A percentile compares a stretch with the other conserved stretches of the same genome.
phyloP scores from a whole-genome alignment of 2,113 vertebrate species.

The Charadrius vociferus region DNA sequence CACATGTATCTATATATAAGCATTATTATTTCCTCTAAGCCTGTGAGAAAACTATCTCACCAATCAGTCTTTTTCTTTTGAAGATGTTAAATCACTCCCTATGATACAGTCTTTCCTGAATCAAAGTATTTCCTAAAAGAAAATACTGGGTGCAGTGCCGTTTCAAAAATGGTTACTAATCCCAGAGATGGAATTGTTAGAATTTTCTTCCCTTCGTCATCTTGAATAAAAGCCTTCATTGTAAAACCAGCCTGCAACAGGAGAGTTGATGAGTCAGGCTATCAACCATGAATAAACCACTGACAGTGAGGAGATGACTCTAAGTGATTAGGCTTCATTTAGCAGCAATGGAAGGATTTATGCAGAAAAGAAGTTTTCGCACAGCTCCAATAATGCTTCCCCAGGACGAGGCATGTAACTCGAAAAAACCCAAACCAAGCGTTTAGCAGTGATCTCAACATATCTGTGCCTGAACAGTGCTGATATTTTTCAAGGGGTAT shows the following conservation, averaged over 20 bases:
- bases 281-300: constrained; percentile 11
- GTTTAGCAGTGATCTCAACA: not conserved
- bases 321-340: constrained; percentile 20
- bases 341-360: constrained; percentile 22
- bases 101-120: not conserved
- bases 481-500: constrained; percentile 1
- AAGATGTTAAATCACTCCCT: not conserved
- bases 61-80: not conserved
- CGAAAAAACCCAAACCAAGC: not conserved
- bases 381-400: not conserved
- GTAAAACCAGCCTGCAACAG: constrained; percentile 8
- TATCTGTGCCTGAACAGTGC: constrained; percentile 1
- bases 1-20: not conserved
- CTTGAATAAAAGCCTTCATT: constrained; percentile 48
- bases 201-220: constrained; percentile 7
- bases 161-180: constrained; percentile 2
- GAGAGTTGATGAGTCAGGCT: constrained; percentile 40
- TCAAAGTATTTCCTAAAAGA: not conserved
- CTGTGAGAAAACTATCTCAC: not conserved
- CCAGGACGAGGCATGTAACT: not conserved
- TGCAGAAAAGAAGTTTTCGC: not conserved
- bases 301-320: not conserved
- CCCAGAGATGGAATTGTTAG: not conserved
- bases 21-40: not conserved
- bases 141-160: not conserved